A percentile compares a stretch with the other conserved stretches of the same genome.
These are phyloP conservation scores for Zaprionus camerounensis DNA, from an alignment of 1,140 invertebrate genomes.

Conservation along the genomic window DNA sequence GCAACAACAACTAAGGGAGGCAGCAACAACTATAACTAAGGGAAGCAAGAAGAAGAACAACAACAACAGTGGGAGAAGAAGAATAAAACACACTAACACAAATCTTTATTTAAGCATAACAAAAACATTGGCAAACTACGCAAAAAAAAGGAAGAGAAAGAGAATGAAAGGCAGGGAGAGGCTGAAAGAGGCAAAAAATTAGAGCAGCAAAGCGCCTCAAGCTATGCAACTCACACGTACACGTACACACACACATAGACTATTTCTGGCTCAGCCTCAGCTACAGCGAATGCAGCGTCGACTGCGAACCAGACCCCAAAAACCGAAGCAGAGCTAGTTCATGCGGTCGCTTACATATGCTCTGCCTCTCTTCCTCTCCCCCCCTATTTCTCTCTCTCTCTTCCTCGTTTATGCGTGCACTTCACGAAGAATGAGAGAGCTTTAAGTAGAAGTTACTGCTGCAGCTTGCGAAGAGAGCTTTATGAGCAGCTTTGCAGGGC, in stretches of 20 bases:
- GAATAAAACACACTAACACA: slow-evolving; percentile 72
- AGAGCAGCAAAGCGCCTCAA: slow-evolving; percentile 73
- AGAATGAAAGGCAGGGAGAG: slow-evolving; percentile 22
- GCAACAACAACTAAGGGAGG: slow-evolving; percentile 27
- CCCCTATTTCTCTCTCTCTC: neutral
- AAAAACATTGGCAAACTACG: slow-evolving; percentile 58
- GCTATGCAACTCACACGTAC: slow-evolving; percentile 64
- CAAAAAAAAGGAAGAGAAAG: slow-evolving; percentile 1
- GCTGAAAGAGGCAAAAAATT: slow-evolving; percentile 60
- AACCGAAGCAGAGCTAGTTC: slow-evolving; percentile 8
- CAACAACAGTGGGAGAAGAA: slow-evolving; percentile 19
- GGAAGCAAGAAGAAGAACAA: slow-evolving; percentile 5
- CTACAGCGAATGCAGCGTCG: slow-evolving; percentile 4
- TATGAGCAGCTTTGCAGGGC: neutral
- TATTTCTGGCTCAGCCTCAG: slow-evolving; percentile 43
- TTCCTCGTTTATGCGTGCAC: neutral
- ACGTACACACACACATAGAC: slow-evolving; percentile 36
- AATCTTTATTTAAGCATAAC: slow-evolving; percentile 80
- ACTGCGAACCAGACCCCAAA: neutral
- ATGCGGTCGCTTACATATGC: slow-evolving; percentile 4
- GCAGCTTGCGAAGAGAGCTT: neutral
- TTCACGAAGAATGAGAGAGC: neutral
- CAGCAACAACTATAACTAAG: slow-evolving; percentile 38
- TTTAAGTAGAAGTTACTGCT: neutral
- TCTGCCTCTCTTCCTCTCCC: neutral